Evolutionary conservation across 2,888 invertebrate genomes (phyloP), one percentile per base, ranked within the genome.

Genomic region (Yponomeuta evonymella): DNA sequence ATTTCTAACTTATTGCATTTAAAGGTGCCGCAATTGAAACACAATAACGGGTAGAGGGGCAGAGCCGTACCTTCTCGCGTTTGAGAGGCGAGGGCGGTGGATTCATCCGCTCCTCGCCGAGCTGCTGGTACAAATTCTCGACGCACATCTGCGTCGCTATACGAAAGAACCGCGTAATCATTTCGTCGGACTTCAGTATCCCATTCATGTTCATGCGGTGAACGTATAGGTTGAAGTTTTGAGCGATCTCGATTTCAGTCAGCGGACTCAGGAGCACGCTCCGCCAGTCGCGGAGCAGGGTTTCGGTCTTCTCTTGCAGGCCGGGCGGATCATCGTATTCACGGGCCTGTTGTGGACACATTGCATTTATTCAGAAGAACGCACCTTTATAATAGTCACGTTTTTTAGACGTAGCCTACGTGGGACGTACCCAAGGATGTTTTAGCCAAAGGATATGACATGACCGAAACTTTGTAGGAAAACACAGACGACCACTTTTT

Each of bases 111-210:
- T 96, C 95, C 75, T 98, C 98, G 8, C 94, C 93, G 11, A 98
- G 88, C 70, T 95, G 95, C 72, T 98, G 95, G 84, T 98, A 98
- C 62, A 98, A 98, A 72, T 97, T 95, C 84, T 99, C 98, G 2
- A 99, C 97, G 86, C 99, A 99, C 94, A 98, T 96, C 86, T 99
- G 98, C 0, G 98, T 98, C 71, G 98, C 98, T 73, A 99, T 95
- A 66, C 99, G 95, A 93, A 99, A 99, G 93, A 99, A 99, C 72
- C 99, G 93, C 0, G 98, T 98, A 74, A 99, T 98, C 80, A 98
- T 94, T 82, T 99, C 99, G 83, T 99, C 99, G 0, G 98, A 98
- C 87, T 99, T 99, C 70, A 99, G 92, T 73, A 99, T 98, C 5
- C 99, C 90, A 67, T 88, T 79, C 86, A 97, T 94, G 85, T 98